These are phyloP conservation scores for Mya arenaria DNA, from an alignment of 1,140 invertebrate species.

Conservation along the genomic window DNA sequence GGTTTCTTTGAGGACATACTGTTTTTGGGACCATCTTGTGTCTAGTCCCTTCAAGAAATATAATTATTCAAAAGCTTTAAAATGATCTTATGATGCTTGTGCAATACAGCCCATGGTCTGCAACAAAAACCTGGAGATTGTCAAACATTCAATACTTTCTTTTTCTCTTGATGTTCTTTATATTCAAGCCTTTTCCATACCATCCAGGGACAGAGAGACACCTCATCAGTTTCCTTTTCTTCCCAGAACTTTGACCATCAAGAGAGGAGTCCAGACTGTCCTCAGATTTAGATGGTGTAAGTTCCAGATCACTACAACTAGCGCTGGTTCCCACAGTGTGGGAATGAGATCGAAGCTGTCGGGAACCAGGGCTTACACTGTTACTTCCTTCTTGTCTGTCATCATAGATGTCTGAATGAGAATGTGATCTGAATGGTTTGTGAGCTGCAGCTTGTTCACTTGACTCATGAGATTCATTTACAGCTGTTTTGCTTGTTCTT, in stretches of 20 bases:
- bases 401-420: conserved; percentile 47
- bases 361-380: neutral
- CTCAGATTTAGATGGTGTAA: neutral
- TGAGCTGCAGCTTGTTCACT: neutral
- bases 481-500: neutral
- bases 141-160: conserved; percentile 42
- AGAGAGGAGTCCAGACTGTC: neutral
- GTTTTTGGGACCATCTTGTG: too few relatives aligned
- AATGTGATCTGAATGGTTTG: conserved; percentile 28
- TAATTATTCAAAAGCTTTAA: too few relatives aligned
- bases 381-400: neutral
- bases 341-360: conserved; percentile 10
- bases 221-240: conserved; percentile 51
- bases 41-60: too few relatives aligned
- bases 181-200: conserved; percentile 68
- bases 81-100: too few relatives aligned
- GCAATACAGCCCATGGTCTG: too few relatives aligned
- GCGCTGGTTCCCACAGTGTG: conserved; percentile 10
- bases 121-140: too few relatives aligned
- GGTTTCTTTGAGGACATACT: too few relatives aligned
- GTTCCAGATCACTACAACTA: neutral
- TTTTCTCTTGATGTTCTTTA: conserved; percentile 61
- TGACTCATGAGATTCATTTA: neutral
- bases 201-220: conserved; percentile 63
- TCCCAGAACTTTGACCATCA: neutral